phyloP scores from a whole-genome alignment of 2,113 vertebrate genomes.

The Pogona vitticeps region DNA sequence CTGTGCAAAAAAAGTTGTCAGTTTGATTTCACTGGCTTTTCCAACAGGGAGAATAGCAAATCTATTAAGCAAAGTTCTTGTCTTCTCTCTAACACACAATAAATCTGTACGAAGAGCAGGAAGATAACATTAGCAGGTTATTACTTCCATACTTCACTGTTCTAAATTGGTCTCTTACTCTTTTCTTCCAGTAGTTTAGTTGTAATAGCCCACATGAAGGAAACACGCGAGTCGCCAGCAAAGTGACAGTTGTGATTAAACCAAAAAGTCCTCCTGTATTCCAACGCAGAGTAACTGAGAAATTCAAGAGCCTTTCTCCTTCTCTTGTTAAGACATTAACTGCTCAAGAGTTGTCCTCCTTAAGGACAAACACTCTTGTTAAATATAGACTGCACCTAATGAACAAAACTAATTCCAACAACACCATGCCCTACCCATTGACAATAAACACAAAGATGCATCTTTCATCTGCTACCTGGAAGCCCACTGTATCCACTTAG shows the following conservation, averaged over 20 bases:
- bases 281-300: conserved; percentile 18
- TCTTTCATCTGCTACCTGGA: neutral
- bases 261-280: neutral
- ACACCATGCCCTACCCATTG: neutral
- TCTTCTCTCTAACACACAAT: neutral
- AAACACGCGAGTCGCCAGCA: neutral
- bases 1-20: conserved; percentile 4
- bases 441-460: neutral
- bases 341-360: neutral
- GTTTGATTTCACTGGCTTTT: neutral
- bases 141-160: conserved; percentile 12
- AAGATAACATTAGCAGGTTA: conserved; percentile 13
- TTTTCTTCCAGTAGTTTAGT: conserved; percentile 4
- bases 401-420: neutral
- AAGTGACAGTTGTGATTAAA: conserved; percentile 12
- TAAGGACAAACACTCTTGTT: neutral
- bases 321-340: neutral
- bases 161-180: conserved; percentile 22
- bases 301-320: neutral
- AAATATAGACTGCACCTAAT: neutral
- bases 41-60: conserved; percentile 10
- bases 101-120: conserved; percentile 26
- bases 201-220: neutral
- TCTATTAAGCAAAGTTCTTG: conserved; percentile 23
- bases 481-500: too few relatives aligned